A percentile compares a stretch with the other conserved stretches of the same genome.
Conservation (phyloP, 2,113 vertebrate species). For the Chloebia gouldiae region DNA sequence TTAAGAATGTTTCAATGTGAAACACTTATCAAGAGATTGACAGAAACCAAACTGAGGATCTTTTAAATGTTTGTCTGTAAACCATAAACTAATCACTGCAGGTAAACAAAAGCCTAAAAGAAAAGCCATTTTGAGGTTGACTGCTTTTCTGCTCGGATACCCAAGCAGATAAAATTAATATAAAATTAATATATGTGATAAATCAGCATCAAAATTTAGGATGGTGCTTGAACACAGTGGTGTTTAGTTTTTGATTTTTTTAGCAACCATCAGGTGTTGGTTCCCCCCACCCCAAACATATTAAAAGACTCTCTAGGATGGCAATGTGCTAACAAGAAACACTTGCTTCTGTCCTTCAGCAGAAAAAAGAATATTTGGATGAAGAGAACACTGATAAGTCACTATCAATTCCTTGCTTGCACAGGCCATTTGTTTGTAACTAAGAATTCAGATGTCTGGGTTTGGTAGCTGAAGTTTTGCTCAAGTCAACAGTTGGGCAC, state of each 20-base stretch:
- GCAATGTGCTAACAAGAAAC: not conserved
- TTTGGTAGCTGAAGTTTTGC: not conserved
- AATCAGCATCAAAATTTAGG: not conserved
- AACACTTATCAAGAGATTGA: rapidly evolving
- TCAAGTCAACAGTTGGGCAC: not conserved
- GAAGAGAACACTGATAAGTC: not conserved
- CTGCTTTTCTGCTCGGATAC: not conserved
- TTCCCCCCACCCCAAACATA: not conserved
- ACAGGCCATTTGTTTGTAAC: not conserved
- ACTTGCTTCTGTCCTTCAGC: not conserved
- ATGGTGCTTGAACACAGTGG: not conserved
- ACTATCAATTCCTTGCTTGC: not conserved
- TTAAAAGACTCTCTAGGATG: not conserved
- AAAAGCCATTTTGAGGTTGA: not conserved
- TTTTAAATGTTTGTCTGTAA: not conserved
- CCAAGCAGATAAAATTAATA: not conserved
- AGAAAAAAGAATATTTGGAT: not conserved
- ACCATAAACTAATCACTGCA: not conserved
- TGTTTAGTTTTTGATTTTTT: not conserved
- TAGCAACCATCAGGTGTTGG: not conserved
- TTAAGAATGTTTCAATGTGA: not conserved
- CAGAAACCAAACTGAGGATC: not conserved
- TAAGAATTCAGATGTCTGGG: not conserved
- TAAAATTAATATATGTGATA: not conserved
- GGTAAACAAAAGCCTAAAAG: not conserved